Conservation (phyloP, 2,888 invertebrate species). For the Platycheirus rosarum region DNA sequence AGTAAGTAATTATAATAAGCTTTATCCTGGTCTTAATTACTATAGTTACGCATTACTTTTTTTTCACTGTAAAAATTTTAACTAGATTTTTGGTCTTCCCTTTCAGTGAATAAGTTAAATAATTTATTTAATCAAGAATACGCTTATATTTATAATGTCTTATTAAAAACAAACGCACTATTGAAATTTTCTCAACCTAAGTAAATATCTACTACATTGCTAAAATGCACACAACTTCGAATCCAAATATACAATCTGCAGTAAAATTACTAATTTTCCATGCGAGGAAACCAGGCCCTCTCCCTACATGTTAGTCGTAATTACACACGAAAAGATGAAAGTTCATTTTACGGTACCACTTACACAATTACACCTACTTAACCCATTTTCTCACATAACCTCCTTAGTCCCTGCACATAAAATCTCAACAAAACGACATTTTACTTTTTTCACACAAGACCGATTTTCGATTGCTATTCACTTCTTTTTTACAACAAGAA, state of each 20-base stretch:
- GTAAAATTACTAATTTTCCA: constrained; percentile 22
- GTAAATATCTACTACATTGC: too few species aligned
- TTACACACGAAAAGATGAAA: constrained; percentile 32
- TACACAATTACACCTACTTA: constrained; percentile 16
- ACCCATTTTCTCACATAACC: not conserved
- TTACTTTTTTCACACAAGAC: constrained; percentile 64
- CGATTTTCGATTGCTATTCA: constrained; percentile 60
- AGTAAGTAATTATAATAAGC: too few species aligned
- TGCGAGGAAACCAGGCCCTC: not conserved
- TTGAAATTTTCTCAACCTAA: too few species aligned
- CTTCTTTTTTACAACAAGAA: constrained; percentile 51
- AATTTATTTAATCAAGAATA: too few species aligned
- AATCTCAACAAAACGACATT: constrained; percentile 58
- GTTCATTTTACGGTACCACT: constrained; percentile 33
- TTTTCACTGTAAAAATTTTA: too few species aligned
- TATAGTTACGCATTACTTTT: too few species aligned
- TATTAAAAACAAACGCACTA: too few species aligned
- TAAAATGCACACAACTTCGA: too few species aligned
- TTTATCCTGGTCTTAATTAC: too few species aligned
- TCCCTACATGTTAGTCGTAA: constrained; percentile 12
- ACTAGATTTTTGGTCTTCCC: too few species aligned
- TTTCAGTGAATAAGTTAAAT: too few species aligned
- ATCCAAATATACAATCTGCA: not conserved
- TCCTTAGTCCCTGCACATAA: constrained; percentile 35
- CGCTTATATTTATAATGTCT: too few species aligned